Base-by-base conservation (phyloP, 2,797 vertebrate species). In the Spinus olivaceus region DNA sequence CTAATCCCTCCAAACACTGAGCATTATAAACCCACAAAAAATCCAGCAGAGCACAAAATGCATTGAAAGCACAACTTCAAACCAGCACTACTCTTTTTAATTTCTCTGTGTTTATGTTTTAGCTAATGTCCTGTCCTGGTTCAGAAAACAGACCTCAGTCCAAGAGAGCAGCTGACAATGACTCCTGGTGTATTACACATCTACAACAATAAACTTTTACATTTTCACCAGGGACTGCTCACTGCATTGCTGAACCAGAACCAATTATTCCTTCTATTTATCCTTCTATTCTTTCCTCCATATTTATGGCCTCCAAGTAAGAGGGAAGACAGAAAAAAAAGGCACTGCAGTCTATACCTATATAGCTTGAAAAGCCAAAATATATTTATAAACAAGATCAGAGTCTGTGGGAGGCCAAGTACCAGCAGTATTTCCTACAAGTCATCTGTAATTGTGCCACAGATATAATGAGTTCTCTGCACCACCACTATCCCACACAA, bases 391-490 rank as follows among this genome's bases (percentile, higher is more conserved):
- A 92, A 86, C 3, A 1, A 92, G 80, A 95, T 77, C 70, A 86
- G 85, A 81, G 81, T 15, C 54, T 83, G 78, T 51, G 39, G 65
- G 78, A 95, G 70, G 74, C 56, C 59, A 47, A 95, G 77, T 7
- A 78, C 63, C 59, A 86, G 80, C 91, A 91, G 51, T 94, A 96
- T 91, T 92, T 96, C 70, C 91, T 90, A 90, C 92, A 71, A 91
- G 85, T 30, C 82, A 94, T 12, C 82, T 84, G 61, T 82, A 96
- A 92, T 90, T 96, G 91, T 92, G 82, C 64, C 87, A 94, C 94
- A 92, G 90, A 91, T 86, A 96, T 91, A 94, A 95, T 91, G 94
- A 94, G 82, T 67, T 96, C 92, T 95, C 80, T 91, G 87, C 70
- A 94, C 73, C 77, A 79, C 63, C 44, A 49, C 81, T 74, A 94